phyloP scores from a whole-genome alignment of 2,113 vertebrate genomes.

The Apteryx owenii region DNA sequence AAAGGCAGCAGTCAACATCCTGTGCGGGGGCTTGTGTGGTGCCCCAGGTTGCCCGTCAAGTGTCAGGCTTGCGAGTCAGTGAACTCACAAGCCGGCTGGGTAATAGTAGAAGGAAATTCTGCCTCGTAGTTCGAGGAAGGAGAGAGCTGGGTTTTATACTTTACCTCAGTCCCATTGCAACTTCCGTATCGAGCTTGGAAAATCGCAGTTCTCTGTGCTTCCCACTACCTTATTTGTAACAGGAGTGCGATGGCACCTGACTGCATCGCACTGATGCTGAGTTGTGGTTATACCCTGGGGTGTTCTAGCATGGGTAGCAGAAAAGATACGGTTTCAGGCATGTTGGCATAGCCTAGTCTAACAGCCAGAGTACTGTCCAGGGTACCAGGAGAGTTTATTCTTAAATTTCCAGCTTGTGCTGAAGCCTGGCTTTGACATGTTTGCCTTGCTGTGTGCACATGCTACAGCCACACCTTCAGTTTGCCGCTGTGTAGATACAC shows the following conservation, averaged over 20 bases:
- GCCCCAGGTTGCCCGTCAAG: background rate
- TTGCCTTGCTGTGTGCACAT: background rate
- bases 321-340: background rate
- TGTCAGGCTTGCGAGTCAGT: background rate
- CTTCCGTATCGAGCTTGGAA: background rate
- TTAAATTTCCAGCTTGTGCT: background rate
- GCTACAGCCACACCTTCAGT: background rate
- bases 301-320: background rate
- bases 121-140: fast-evolving
- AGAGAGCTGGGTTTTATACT: background rate
- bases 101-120: background rate
- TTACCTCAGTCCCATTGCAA: background rate
- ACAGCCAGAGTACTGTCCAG: background rate
- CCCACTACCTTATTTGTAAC: background rate
- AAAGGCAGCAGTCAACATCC: background rate
- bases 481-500: background rate
- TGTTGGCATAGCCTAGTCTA: background rate
- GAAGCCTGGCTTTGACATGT: background rate
- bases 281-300: background rate
- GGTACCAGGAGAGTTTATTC: background rate
- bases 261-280: background rate
- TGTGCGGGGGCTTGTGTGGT: background rate
- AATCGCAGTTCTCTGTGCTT: background rate
- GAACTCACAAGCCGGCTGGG: background rate
- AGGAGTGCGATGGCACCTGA: background rate